Conservation (phyloP, 2,113 vertebrate genomes). For the Mormyrus lacerda region DNA sequence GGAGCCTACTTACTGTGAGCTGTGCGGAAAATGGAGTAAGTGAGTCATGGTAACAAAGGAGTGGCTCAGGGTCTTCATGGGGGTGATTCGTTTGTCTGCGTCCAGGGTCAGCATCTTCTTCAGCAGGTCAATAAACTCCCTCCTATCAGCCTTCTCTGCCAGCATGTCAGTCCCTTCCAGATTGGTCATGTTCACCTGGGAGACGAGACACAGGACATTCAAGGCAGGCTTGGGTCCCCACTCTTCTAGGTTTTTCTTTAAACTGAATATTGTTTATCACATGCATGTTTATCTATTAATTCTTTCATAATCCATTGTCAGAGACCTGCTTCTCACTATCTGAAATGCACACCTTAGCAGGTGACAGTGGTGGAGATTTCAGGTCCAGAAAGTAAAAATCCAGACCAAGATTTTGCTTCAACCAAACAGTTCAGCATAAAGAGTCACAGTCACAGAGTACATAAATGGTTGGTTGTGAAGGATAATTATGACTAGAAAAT, state of each 20-base stretch:
- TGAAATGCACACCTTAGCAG: not conserved
- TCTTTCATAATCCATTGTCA: not conserved
- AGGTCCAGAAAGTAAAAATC: no score
- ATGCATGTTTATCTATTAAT: not conserved
- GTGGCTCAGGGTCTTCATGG: slow-evolving; percentile 93
- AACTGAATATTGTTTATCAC: not conserved
- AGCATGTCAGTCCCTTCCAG: slow-evolving; percentile 93
- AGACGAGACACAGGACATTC: not conserved
- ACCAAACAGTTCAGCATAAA: no score
- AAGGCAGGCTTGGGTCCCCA: not conserved
- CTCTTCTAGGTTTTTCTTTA: not conserved
- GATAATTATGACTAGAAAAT: not conserved
- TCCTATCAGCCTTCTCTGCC: slow-evolving; percentile 94
- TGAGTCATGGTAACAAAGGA: slow-evolving; percentile 94
- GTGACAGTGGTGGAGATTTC: no score
- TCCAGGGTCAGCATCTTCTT: slow-evolving; percentile 98
- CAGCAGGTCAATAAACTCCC: slow-evolving; percentile 94
- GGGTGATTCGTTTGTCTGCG: slow-evolving; percentile 92
- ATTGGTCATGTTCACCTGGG: slow-evolving; percentile 94
- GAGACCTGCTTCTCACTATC: not conserved
- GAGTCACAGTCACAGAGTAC: no score
- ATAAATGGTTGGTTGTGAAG: no score
- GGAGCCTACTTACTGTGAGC: slow-evolving; percentile 78
- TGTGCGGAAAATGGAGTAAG: slow-evolving; percentile 94
- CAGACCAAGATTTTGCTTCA: no score